Conservation (phyloP, 2,888 invertebrate genomes). For the Erebia aethiops region DNA sequence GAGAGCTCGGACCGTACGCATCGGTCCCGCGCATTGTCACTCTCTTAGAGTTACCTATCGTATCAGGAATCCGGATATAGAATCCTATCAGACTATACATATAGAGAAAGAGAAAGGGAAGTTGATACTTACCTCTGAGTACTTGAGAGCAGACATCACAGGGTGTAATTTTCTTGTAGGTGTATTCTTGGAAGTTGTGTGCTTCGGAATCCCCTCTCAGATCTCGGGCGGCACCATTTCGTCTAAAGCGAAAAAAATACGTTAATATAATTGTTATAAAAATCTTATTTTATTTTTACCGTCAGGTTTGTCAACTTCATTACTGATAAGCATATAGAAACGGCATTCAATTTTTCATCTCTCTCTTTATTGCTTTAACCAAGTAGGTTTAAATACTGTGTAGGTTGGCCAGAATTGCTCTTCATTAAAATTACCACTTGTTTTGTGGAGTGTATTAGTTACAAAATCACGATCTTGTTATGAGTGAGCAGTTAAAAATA, state of each 20-base stretch:
- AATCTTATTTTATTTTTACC: constrained; percentile 3
- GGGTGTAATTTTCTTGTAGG: constrained; percentile 97
- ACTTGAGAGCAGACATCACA: constrained; percentile 97
- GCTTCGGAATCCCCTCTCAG: constrained; percentile 86
- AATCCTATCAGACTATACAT: background rate
- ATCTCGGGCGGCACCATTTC: constrained; percentile 88
- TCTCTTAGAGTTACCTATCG: too few species aligned
- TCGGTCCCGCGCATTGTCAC: too few species aligned
- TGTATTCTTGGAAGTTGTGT: constrained; percentile 96
- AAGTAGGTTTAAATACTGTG: too few species aligned
- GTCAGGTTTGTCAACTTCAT: background rate
- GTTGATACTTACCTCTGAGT: constrained; percentile 87
- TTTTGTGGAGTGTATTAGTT: too few species aligned
- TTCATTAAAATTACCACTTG: too few species aligned
- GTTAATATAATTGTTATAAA: background rate
- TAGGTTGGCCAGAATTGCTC: too few species aligned
- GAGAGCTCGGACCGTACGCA: too few species aligned
- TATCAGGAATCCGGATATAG: too few species aligned
- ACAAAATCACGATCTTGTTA: too few species aligned
- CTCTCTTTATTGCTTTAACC: background rate
- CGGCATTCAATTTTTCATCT: background rate
- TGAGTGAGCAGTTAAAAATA: too few species aligned
- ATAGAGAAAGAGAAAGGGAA: background rate
- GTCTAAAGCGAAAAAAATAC: constrained; percentile 73
- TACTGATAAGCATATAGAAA: constrained; percentile 10